A percentile compares a stretch with the other conserved stretches of the same genome.
Evolutionary conservation across 2,797 vertebrate species (phyloP).

Genomic region (Meda fulgida): DNA sequence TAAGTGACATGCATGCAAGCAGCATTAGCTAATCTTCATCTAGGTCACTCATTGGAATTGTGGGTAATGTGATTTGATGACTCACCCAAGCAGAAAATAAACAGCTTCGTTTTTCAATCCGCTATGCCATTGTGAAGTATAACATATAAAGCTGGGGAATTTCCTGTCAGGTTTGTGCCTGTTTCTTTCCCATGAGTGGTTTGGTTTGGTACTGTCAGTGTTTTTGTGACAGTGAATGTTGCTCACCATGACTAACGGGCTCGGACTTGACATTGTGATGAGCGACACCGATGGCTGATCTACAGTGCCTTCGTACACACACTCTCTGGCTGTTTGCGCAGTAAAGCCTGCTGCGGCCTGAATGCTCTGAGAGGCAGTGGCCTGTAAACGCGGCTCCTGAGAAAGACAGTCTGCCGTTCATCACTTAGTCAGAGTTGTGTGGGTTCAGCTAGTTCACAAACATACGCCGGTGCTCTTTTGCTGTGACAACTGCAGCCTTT

Average conservation of each 20-base stretch:
- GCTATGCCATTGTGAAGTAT: not conserved
- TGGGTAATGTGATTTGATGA: conserved; percentile 50
- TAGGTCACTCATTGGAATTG: conserved; percentile 47
- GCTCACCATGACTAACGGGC: conserved; percentile 24
- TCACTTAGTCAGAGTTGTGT: conserved; percentile 34
- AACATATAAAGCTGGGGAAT: not conserved
- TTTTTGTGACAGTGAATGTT: conserved; percentile 24
- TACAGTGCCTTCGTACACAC: conserved; percentile 12
- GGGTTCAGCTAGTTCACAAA: conserved; percentile 29
- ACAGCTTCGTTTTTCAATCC: conserved; percentile 14
- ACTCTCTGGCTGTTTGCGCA: conserved; percentile 25
- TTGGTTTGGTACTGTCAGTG: conserved; percentile 12
- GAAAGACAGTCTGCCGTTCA: conserved; percentile 1
- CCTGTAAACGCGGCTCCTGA: conserved; percentile 40
- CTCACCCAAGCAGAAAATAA: conserved; percentile 36
- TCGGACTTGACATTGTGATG: conserved; percentile 23
- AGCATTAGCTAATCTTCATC: conserved; percentile 29
- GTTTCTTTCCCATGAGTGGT: conserved; percentile 32
- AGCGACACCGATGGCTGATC: conserved; percentile 24
- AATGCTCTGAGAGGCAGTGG: conserved; percentile 49
- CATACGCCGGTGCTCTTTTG: conserved; percentile 17
- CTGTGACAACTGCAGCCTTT: conserved; percentile 1
- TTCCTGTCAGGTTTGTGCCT: conserved; percentile 10
- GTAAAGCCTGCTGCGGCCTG: conserved; percentile 46
- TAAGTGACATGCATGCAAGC: conserved; percentile 9